Evolutionary conservation across 2,113 vertebrate species (phyloP).

Genomic region (Oceanodroma tethys): DNA sequence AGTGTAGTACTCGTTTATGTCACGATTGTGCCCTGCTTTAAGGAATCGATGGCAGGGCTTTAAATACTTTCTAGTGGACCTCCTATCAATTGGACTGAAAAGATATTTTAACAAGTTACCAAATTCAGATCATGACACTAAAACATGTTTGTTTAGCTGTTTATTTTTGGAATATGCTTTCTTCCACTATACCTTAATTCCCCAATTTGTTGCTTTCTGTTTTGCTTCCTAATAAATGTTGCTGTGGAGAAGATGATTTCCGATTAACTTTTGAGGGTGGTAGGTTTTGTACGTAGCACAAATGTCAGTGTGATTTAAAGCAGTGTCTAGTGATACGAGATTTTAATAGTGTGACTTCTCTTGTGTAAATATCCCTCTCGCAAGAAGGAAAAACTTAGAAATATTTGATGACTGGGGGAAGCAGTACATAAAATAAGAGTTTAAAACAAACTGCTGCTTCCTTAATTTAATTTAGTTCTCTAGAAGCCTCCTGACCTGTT

Average conservation of each 20-base stretch:
- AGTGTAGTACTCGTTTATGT: background rate
- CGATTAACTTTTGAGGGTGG: too few relatives aligned
- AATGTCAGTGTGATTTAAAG: background rate
- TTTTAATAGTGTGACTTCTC: background rate
- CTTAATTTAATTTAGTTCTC: background rate
- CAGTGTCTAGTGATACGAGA: background rate
- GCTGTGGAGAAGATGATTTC: background rate
- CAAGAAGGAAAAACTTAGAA: background rate
- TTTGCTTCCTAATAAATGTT: background rate
- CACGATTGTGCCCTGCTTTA: background rate
- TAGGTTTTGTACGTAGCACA: background rate
- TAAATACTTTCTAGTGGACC: background rate
- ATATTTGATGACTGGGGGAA: background rate
- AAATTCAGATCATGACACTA: background rate
- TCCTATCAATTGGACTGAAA: background rate
- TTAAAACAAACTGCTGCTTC: background rate
- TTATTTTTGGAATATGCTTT: background rate
- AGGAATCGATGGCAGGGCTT: background rate
- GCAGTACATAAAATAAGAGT: background rate
- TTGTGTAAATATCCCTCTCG: background rate
- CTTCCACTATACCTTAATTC: background rate
- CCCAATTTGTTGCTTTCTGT: background rate
- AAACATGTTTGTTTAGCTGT: rapidly evolving
- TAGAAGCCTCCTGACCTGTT: background rate
- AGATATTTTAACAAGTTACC: background rate